Percentiles rank a stretch among this genome's conserved stretches.
phyloP scores from a whole-genome alignment of 2,113 vertebrate genomes.

The Barnardius zonarius region DNA sequence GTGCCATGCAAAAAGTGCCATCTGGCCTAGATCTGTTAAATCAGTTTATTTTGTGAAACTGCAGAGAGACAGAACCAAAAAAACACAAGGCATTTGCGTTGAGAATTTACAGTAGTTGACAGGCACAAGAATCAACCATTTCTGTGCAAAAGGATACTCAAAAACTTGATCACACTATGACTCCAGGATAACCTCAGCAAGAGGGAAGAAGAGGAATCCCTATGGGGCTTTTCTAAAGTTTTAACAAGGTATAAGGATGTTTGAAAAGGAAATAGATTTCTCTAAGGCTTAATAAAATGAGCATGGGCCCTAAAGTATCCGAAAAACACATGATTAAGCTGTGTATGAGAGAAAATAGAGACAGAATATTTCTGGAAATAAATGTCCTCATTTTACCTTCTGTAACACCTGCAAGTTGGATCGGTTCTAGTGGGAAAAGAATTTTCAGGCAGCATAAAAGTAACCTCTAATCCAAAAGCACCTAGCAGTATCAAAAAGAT shows the following conservation, averaged over 20 bases:
- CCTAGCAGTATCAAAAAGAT: not conserved
- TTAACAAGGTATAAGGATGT: not conserved
- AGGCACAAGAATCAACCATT: not conserved
- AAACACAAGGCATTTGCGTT: not conserved
- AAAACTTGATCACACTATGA: not conserved
- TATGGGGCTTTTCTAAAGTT: not conserved
- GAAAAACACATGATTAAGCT: not conserved
- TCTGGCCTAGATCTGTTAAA: slow-evolving; percentile 7
- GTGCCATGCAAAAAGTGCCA: slow-evolving; percentile 4
- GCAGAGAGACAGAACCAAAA: not conserved
- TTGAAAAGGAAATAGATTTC: not conserved
- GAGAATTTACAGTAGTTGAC: not conserved
- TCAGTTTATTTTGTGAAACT: not conserved
- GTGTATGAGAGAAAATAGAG: not conserved
- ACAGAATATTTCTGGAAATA: not conserved
- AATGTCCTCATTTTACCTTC: not conserved
- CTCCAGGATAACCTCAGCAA: not conserved
- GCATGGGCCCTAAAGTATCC: not conserved
- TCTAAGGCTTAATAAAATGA: not conserved
- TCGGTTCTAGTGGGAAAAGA: not conserved
- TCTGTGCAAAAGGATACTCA: not conserved
- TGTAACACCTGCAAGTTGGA: not conserved
- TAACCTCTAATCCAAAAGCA: not conserved
- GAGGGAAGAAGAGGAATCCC: not conserved
- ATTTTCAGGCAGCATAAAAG: not conserved